These are phyloP conservation scores for Neotoxoptera formosana DNA, from an alignment of 1,140 invertebrate species.

Conservation along the genomic window DNA sequence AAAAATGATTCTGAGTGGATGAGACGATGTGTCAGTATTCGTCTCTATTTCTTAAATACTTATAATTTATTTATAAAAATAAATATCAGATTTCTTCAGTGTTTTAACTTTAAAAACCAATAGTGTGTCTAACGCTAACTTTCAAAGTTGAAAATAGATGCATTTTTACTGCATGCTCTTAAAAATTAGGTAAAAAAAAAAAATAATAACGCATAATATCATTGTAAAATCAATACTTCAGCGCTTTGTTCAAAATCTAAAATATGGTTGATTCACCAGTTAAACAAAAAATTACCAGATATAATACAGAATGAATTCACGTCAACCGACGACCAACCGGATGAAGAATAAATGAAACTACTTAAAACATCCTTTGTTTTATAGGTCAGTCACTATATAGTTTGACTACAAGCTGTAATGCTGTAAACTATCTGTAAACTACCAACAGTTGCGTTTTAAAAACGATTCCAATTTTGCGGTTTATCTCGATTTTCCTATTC, in stretches of 20 bases:
- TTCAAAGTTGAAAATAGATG: background rate
- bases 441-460: background rate
- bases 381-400: background rate
- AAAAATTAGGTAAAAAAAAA: background rate
- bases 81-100: too few species aligned
- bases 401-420: background rate
- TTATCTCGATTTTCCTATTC: constrained; percentile 8
- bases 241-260: background rate
- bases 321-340: background rate
- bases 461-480: background rate
- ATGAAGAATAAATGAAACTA: background rate
- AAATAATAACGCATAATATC: background rate
- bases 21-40: too few species aligned
- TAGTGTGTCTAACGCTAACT: too few species aligned
- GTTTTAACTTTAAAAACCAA: too few species aligned
- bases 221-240: background rate
- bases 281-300: background rate
- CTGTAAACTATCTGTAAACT: background rate
- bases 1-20: too few species aligned
- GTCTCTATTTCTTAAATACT: too few species aligned
- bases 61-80: too few species aligned
- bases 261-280: background rate
- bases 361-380: constrained; percentile 5
- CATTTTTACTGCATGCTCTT: background rate
- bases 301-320: background rate